Conservation (phyloP, 2,113 vertebrate genomes). For the Malurus cyaneus region DNA sequence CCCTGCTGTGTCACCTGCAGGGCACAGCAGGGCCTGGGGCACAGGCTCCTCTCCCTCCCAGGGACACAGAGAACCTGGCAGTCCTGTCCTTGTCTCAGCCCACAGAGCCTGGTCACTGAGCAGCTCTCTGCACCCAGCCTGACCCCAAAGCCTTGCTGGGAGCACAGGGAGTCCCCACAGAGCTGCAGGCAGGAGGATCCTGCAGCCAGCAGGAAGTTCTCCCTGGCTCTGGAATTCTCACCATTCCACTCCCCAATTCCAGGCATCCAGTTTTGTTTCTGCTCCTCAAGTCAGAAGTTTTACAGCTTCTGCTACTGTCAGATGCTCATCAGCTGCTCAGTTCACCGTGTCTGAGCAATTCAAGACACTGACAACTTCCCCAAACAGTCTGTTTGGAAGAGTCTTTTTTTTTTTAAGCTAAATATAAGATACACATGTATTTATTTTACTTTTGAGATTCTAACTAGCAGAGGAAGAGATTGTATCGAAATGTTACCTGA, state of each 20-base stretch:
- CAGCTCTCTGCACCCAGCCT: neutral
- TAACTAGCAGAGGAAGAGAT: neutral
- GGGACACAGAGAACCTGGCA: neutral
- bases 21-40: neutral
- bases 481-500: neutral
- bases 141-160: neutral
- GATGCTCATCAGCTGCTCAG: slow-evolving; percentile 32
- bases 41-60: neutral
- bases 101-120: neutral
- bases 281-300: slow-evolving; percentile 27
- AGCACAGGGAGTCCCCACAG: fast-evolving
- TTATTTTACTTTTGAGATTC: neutral
- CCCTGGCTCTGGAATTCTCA: neutral
- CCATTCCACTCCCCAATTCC: neutral
- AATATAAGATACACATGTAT: neutral
- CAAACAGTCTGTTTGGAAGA: neutral
- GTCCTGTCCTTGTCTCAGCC: neutral
- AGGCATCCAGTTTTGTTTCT: slow-evolving; percentile 2
- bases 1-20: neutral
- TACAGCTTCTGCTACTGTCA: slow-evolving; percentile 29
- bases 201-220: neutral
- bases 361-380: slow-evolving; percentile 5
- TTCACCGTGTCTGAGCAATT: neutral
- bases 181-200: no score
- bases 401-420: neutral